Evolutionary conservation across 2,113 vertebrate genomes (phyloP).

Genomic region (Pelecanoides urinatrix): DNA sequence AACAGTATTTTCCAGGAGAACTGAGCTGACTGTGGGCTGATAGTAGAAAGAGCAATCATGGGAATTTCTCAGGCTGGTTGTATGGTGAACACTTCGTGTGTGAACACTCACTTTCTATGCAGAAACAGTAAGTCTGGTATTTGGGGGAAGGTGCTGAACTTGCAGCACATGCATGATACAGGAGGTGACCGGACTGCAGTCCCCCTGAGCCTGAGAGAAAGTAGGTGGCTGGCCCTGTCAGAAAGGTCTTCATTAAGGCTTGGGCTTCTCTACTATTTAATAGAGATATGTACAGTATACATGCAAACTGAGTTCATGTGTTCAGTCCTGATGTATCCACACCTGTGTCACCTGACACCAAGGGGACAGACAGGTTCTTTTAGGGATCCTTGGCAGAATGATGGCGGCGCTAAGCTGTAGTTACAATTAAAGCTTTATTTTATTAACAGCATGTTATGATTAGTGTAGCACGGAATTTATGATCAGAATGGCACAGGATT

Average conservation of each 20-base stretch:
- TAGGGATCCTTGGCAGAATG: background rate
- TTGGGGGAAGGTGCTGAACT: background rate
- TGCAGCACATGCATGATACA: background rate
- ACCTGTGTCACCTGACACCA: background rate
- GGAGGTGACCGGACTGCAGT: background rate
- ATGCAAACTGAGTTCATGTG: background rate
- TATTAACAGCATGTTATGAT: too few relatives aligned
- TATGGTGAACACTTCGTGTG: background rate
- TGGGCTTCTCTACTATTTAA: background rate
- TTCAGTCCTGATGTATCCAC: background rate
- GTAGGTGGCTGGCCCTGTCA: background rate
- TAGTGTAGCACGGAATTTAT: too few relatives aligned
- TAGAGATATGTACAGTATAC: rapidly evolving
- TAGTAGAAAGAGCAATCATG: background rate
- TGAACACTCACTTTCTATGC: rapidly evolving
- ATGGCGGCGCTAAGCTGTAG: background rate
- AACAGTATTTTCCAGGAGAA: background rate
- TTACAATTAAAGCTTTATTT: too few relatives aligned
- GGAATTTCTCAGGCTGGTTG: background rate
- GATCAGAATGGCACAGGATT: too few relatives aligned
- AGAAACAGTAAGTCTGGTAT: background rate
- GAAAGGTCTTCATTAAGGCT: background rate
- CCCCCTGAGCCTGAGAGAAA: background rate
- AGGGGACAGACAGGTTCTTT: background rate
- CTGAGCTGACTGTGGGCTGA: background rate